Evolutionary conservation across 92 coral and sea anemone species (phyloP), one percentile per base, ranked within the genome.

Genomic region (Virgularia gustaviana): DNA sequence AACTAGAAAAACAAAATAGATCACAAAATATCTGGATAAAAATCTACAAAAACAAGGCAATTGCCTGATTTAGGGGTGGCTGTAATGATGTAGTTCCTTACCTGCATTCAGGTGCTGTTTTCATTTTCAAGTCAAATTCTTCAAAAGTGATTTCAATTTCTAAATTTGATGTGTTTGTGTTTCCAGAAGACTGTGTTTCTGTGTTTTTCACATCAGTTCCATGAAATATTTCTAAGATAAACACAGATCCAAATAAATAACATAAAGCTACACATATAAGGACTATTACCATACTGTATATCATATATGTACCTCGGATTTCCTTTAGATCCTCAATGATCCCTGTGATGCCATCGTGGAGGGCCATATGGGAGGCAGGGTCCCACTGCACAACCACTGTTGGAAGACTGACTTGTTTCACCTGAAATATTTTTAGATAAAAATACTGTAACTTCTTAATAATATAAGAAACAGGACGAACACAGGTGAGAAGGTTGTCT

Each of bases 281-380:
- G n/a, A n/a, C n/a, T n/a, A n/a, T n/a, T n/a, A n/a, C n/a, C n/a
- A n/a, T n/a, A n/a, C n/a, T n/a, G n/a, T n/a, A n/a, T n/a, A n/a
- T n/a, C n/a, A n/a, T 25, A 20, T 44, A 36, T 78, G 41, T 58
- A 89, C 97, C 82, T 79, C 70, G 79, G 37, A 91, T 44, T 25
- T 63, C 79, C 36, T 61, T 51, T 30, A 72, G 82, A 82, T 92
- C 94, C 30, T 92, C 79, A 24, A 84, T 83, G 68, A 90, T 83
- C 68, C 90, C 96, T 41, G 66, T 83, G 57, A 92, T 54, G 73
- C 98, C 85, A 61, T 92, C 98, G 78, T 92, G 78, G 24, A 92
- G 78, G 15, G 96, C 98, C 98, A 92, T 92, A 65, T 92, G 98
- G 24, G 86, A 56, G 20, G 86, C 82, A 3, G 90, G 85, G 44